These are phyloP conservation scores for Pseudomugil tenellus DNA, from an alignment of 2,797 vertebrate genomes.

Conservation along the genomic window DNA sequence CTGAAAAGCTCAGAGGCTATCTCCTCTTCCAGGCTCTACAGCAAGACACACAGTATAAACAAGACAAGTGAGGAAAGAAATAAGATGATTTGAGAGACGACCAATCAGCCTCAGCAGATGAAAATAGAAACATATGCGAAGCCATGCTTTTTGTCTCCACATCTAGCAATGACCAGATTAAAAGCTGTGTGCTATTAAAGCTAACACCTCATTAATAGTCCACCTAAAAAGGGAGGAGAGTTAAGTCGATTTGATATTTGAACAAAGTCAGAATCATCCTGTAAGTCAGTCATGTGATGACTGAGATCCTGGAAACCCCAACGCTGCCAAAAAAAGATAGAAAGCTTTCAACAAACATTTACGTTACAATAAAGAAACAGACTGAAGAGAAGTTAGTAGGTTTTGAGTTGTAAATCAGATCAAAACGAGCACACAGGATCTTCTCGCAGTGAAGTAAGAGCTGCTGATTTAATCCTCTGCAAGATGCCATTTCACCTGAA, in stretches of 20 bases:
- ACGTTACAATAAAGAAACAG: background rate
- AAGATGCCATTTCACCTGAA: background rate
- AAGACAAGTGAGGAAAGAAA: conserved; percentile 22
- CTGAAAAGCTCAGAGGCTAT: conserved; percentile 91
- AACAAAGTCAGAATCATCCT: background rate
- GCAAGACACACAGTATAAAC: conserved; percentile 29
- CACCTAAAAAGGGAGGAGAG: conserved; percentile 29
- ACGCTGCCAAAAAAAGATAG: background rate
- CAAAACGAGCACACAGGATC: background rate
- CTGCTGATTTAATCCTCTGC: conserved; percentile 2
- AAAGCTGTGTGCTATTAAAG: conserved; percentile 11
- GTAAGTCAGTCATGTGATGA: background rate
- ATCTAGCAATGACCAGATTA: background rate
- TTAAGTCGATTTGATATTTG: conserved; percentile 1
- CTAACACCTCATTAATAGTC: background rate
- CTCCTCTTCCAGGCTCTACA: conserved; percentile 93
- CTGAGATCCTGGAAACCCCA: conserved; percentile 5
- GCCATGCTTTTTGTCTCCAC: background rate
- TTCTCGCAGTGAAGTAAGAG: background rate
- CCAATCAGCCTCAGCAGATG: background rate
- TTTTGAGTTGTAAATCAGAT: background rate
- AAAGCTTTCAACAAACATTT: background rate
- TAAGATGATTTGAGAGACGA: conserved; percentile 8
- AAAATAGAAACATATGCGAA: background rate
- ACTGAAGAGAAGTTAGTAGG: background rate